Conservation (phyloP, 2,888 invertebrate genomes). For the Mythimna pallens region DNA sequence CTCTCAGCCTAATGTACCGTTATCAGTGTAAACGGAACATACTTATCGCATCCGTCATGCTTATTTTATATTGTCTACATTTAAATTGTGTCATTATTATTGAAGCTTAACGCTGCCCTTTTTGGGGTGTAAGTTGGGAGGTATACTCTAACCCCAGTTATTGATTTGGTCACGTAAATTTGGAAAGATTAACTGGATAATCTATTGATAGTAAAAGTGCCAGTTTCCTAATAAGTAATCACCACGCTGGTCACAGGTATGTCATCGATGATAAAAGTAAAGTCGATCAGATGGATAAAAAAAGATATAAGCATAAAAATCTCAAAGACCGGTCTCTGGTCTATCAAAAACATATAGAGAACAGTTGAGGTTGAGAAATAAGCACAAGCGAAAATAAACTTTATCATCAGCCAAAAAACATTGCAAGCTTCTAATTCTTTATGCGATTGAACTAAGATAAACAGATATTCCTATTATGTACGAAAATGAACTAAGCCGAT, state of each 20-base stretch:
- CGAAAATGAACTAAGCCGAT: background rate
- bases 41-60: conserved; percentile 84
- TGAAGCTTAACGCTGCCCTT: conserved; percentile 54
- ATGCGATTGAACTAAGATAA: background rate
- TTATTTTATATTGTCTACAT: conserved; percentile 60
- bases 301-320: too few species aligned
- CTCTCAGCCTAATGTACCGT: conserved; percentile 81
- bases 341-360: background rate
- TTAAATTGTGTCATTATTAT: conserved; percentile 66
- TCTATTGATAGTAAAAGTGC: too few species aligned
- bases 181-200: background rate
- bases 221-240: background rate
- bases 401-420: background rate
- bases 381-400: background rate
- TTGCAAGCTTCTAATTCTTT: background rate
- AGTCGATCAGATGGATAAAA: background rate
- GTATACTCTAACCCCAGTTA: background rate
- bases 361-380: background rate
- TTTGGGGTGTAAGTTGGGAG: conserved; percentile 28
- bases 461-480: background rate
- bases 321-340: background rate
- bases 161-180: background rate
- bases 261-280: background rate
- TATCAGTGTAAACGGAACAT: conserved; percentile 85
- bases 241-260: background rate